These are phyloP conservation scores for Agrochola litura DNA, from an alignment of 2,888 invertebrate species.

Conservation along the genomic window DNA sequence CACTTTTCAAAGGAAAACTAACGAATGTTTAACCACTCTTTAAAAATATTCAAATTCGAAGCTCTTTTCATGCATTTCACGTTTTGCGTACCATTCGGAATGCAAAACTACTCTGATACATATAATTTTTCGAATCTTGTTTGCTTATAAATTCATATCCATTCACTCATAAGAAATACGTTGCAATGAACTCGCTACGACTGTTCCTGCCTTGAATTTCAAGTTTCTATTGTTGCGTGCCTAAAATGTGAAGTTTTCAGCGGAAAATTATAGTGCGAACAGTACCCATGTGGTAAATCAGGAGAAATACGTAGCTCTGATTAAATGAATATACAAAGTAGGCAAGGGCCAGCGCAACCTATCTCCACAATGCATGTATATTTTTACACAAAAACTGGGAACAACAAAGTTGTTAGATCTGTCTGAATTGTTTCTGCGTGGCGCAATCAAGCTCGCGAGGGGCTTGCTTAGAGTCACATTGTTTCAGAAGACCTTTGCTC, in stretches of 20 bases:
- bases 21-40: slow-evolving; percentile 58
- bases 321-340: slow-evolving; percentile 39
- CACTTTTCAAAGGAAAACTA: slow-evolving; percentile 57
- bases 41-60: slow-evolving; percentile 58
- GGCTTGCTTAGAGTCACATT: slow-evolving; percentile 80
- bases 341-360: slow-evolving; percentile 26
- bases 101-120: slow-evolving; percentile 65
- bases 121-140: slow-evolving; percentile 60
- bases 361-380: slow-evolving; percentile 52
- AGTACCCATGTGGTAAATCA: slow-evolving; percentile 31
- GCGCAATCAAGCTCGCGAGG: slow-evolving; percentile 76
- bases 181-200: slow-evolving; percentile 38
- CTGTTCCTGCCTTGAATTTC: slow-evolving; percentile 50
- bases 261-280: slow-evolving; percentile 30
- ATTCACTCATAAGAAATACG: slow-evolving; percentile 43
- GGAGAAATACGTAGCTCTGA: slow-evolving; percentile 16
- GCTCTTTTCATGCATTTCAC: slow-evolving; percentile 61
- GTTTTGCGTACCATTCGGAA: slow-evolving; percentile 60
- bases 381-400: slow-evolving; percentile 59
- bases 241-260: slow-evolving; percentile 40
- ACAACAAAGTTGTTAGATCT: slow-evolving; percentile 72
- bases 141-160: slow-evolving; percentile 59
- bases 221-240: slow-evolving; percentile 50
- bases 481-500: slow-evolving; percentile 80
- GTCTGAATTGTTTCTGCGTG: slow-evolving; percentile 72